Percentiles rank a stretch among this genome's conserved stretches.
phyloP scores from a whole-genome alignment of 53 echinoderm and acorn worm genomes.

The Mesocentrotus franciscanus region DNA sequence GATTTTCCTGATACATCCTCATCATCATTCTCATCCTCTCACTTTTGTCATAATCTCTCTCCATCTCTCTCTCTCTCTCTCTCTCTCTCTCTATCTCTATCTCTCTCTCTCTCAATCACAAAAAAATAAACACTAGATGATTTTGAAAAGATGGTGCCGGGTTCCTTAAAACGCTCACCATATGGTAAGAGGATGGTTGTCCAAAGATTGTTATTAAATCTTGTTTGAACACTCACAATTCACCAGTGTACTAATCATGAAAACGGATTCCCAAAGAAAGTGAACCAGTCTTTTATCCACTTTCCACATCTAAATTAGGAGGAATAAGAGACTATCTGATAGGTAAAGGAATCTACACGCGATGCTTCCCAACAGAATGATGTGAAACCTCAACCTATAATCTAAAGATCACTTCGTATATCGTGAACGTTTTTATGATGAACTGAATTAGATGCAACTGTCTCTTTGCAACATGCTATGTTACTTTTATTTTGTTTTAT shows the following conservation, averaged over 20 bases:
- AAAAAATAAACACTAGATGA: not conserved
- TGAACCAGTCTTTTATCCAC: not conserved
- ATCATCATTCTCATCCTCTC: slow-evolving; percentile 7
- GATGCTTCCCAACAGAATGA: not conserved
- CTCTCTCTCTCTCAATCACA: not conserved
- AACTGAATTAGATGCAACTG: too few relatives aligned
- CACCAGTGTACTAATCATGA: not conserved
- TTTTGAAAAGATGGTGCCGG: slow-evolving; percentile 1
- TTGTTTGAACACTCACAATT: not conserved
- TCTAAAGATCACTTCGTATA: too few relatives aligned
- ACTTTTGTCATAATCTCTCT: not conserved
- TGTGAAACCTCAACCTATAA: too few relatives aligned
- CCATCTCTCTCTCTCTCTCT: not conserved
- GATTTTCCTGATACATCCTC: slow-evolving; percentile 23
- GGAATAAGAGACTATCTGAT: not conserved
- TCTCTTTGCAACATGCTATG: too few relatives aligned
- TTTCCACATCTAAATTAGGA: not conserved
- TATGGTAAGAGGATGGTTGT: not conserved
- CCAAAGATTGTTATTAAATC: not conserved
- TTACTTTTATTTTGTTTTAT: too few relatives aligned
- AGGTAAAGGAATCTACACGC: not conserved
- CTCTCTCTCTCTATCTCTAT: not conserved
- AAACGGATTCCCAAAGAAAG: not conserved
- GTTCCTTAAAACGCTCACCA: slow-evolving; percentile 10
- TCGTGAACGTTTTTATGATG: too few relatives aligned